Evolutionary conservation across 64 coral and sea anemone species (phyloP).

Genomic region (Montipora sp.): DNA sequence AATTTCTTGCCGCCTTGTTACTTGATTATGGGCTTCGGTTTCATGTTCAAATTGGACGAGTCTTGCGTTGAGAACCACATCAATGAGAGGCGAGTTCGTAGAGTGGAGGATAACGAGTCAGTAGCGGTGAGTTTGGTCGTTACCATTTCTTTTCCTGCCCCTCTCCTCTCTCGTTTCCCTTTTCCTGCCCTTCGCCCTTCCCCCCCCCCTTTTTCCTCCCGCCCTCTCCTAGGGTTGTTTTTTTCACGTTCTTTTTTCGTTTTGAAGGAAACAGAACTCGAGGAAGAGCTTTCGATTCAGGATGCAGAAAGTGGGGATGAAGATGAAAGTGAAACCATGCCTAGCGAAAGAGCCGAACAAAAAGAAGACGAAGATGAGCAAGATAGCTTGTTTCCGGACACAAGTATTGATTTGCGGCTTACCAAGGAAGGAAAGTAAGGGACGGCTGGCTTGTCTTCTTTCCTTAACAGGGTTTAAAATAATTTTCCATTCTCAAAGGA

Average conservation of each 20-base stretch:
- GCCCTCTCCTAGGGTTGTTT: no score
- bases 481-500: no score
- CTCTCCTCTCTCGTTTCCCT: no score
- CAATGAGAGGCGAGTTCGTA: conserved; percentile 76
- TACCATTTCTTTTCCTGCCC: no score
- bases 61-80: conserved; percentile 82
- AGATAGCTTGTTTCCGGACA: conserved; percentile 76
- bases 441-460: background rate
- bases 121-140: background rate
- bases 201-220: no score
- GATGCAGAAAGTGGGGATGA: conserved; percentile 50
- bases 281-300: conserved; percentile 70
- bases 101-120: conserved; percentile 66
- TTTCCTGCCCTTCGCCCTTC: no score
- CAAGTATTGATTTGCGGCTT: conserved; percentile 80
- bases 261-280: conserved; percentile 63
- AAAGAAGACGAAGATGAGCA: conserved; percentile 23
- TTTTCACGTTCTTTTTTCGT: background rate
- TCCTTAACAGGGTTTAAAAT: background rate
- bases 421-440: conserved; percentile 83
- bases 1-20: conserved; percentile 92
- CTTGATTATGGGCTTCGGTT: conserved; percentile 96
- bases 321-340: background rate
- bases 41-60: conserved; percentile 90
- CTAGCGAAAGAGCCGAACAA: background rate